Evolutionary conservation across 2,797 vertebrate species (phyloP), one percentile per base, ranked within the genome.

Genomic region (Gallirallus australis): DNA sequence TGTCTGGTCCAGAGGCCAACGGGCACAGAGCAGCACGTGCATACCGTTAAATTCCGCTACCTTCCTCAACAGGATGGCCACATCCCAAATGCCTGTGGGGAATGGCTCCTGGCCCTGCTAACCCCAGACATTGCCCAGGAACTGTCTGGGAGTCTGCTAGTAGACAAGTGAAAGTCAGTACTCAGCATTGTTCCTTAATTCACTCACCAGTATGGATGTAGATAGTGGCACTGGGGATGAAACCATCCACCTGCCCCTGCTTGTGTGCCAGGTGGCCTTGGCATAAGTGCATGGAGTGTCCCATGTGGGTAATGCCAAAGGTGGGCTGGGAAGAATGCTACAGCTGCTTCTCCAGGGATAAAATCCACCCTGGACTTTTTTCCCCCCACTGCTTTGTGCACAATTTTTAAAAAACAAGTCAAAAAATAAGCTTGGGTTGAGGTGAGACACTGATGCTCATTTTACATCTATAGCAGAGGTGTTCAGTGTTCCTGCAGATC

Each of bases 241-340:
- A 59, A 3, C 11, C 14, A 5, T 28, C 12, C 61, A 73, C 20
- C 39, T 60, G 52, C 12, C 39, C 18, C 68, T 70, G 39, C 31
- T 65, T 0, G 0, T 9, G 12, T 27, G 42, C 52, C 53, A 71
- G 20, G 27, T 11, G 24, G 48, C 59, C 12, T 27, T 66, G 35
- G 12, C 19, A 19, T 11, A 5, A 1, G 0, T 20, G 9, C 47
- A 8, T 24, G 56, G 42, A 42, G 11, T 19, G 17, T 75, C 11
- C 61, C 28, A 3, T 27, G 30, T 16, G 15, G 12, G 39, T 18
- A 7, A 14, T 37, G 33, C 8, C 39, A 35, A 35, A 59, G 10
- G 6, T 50, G 17, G 13, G 14, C 45, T 76, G 33, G 56, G 18
- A 12, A 69, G 6, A 50, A 50, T 5, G 10, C 59, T 17, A 35